Percentiles rank a stretch among this genome's conserved stretches.
Conservation (phyloP, 2,113 vertebrate species). For the Indri indri region DNA sequence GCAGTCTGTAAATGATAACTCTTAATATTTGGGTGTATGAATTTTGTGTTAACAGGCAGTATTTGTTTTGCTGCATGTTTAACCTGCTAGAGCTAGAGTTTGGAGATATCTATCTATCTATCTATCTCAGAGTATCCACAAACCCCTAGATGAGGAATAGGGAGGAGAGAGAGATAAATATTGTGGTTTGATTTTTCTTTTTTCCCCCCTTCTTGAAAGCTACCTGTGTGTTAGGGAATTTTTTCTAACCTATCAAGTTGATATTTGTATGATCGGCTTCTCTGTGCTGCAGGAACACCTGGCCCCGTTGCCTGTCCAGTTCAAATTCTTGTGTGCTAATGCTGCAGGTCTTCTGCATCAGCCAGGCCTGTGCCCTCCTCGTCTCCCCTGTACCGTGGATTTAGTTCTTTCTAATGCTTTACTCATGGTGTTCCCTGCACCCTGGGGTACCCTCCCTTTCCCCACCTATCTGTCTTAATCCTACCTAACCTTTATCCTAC, state of each 20-base stretch:
- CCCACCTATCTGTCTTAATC: not conserved
- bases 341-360: not conserved
- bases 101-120: not conserved
- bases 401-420: not conserved
- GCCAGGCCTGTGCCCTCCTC: not conserved
- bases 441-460: not conserved
- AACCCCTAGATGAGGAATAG: not conserved
- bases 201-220: not conserved
- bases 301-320: not conserved
- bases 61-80: conserved; percentile 42
- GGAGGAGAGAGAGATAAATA: not conserved
- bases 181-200: not conserved
- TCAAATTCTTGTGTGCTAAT: not conserved
- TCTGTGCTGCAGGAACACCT: not conserved
- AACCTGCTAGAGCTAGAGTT: not conserved
- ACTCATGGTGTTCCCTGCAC: not conserved
- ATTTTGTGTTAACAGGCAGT: conserved; percentile 20
- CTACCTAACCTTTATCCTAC: not conserved
- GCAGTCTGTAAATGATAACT: not conserved
- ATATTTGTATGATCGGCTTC: not conserved
- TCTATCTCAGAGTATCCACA: not conserved
- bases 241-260: not conserved
- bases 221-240: not conserved
- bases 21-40: not conserved
- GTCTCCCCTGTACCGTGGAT: not conserved